phyloP scores from a whole-genome alignment of 1,140 invertebrate genomes.

The Helicoverpa armigera region DNA sequence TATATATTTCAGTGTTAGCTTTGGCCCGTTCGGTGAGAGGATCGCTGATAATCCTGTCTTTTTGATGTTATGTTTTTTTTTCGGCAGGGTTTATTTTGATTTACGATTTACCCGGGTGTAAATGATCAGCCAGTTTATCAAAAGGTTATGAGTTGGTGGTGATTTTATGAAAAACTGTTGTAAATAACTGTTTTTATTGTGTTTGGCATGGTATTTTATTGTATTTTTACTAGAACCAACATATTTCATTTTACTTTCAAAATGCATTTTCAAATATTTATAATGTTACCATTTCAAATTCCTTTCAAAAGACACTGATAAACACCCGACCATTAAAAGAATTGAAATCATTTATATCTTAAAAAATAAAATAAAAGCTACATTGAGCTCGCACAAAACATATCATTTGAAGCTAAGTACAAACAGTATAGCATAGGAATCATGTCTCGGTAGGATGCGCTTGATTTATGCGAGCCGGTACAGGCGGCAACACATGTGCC shows the following conservation, averaged over 20 bases:
- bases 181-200: too few relatives aligned
- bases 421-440: slow-evolving; percentile 38
- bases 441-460: slow-evolving; percentile 35
- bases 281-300: background rate
- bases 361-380: background rate
- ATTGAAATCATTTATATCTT: background rate
- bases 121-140: slow-evolving; percentile 26
- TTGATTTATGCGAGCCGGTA: slow-evolving; percentile 42
- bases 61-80: slow-evolving; percentile 23
- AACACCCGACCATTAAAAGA: background rate
- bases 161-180: background rate
- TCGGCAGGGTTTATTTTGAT: slow-evolving; percentile 37
- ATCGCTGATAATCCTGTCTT: slow-evolving; percentile 36
- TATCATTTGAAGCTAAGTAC: slow-evolving; percentile 39
- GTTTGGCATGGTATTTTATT: too few relatives aligned
- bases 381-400: background rate
- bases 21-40: slow-evolving; percentile 19
- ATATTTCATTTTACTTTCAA: too few relatives aligned
- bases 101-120: slow-evolving; percentile 20
- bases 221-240: too few relatives aligned
- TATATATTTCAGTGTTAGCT: slow-evolving; percentile 27
- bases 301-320: background rate
- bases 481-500: slow-evolving; percentile 46
- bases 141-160: background rate
- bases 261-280: too few relatives aligned